These are phyloP conservation scores for Bovichtus variegatus DNA, from an alignment of 2,797 vertebrate species.

Conservation along the genomic window DNA sequence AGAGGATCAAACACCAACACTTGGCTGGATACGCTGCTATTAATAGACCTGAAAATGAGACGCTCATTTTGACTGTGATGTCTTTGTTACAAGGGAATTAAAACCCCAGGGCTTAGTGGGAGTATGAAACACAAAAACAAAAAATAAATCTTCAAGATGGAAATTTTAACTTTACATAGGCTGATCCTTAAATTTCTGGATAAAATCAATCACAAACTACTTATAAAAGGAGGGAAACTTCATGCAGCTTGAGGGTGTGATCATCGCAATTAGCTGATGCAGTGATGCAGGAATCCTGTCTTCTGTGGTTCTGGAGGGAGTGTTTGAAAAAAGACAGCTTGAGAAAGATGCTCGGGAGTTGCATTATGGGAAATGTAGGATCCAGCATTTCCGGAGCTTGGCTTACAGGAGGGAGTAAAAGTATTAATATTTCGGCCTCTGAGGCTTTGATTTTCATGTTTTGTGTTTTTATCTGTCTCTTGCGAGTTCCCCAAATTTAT, in stretches of 20 bases:
- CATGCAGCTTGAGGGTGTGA: too few relatives aligned
- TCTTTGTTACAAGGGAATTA: not conserved
- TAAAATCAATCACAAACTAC: not conserved
- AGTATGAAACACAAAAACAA: not conserved
- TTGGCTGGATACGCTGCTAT: not conserved
- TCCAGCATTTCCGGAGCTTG: not conserved
- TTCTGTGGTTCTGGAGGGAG: not conserved
- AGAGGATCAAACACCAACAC: conserved; percentile 45
- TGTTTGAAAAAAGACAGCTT: not conserved
- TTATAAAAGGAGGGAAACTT: not conserved
- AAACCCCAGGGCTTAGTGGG: not conserved
- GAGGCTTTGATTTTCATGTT: not conserved
- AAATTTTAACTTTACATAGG: not conserved
- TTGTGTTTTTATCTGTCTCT: not conserved
- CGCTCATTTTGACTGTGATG: conserved; percentile 1
- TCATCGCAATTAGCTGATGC: too few relatives aligned
- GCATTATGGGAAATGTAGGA: not conserved
- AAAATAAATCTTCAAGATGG: not conserved
- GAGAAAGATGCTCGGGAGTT: not conserved
- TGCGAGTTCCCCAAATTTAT: not conserved
- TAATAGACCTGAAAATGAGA: conserved; percentile 13
- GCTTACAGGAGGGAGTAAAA: not conserved
- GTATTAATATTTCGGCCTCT: not conserved
- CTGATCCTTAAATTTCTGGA: not conserved
- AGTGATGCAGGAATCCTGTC: not conserved